Evolutionary conservation across 2,888 invertebrate species (phyloP), one percentile per base, ranked within the genome.

Genomic region (Priocnemis perturbator): DNA sequence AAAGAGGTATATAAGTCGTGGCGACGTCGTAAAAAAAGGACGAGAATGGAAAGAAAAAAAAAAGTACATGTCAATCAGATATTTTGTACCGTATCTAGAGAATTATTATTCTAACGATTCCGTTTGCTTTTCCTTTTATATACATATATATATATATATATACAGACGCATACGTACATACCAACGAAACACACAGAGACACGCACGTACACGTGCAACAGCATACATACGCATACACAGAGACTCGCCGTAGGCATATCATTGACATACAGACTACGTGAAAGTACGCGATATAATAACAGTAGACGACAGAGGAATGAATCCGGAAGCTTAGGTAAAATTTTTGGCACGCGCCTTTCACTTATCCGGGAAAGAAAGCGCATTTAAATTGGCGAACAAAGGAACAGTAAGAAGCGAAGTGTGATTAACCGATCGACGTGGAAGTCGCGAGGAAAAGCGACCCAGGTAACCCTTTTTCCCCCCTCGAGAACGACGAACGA

Each of bases 51-150:
- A 26, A n/a, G 11, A 45, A 11, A 68, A 17, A 58, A 14, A 58
- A 15, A 37, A 20, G 20, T 81, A 77, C 81, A 79, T 79, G 83
- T 82, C 82, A 84, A 86, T 87, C 82, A 80, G 81, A 85, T 86
- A 86, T 87, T 86, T 86, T 86, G 75, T 86, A 84, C 79, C 60
- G 79, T 78, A 77, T 76, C 73, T 81, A 82, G 76, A 72, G 70
- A 78, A 71, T 67, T 55, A 74, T 74, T 74, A 73, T 70, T 76
- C 71, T 74, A 69, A 71, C 74, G 65, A 73, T 55, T 76, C 62
- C 56, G 64, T 70, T 76, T 73, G 19, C 57, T 45, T 59, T 75
- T 77, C 55, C 64, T 74, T 76, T 76, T 68, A 37, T 23, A 56
- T 11, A 30, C 56, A 56, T 17, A 30, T n/a, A 17, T n/a, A 56